Base-by-base conservation (phyloP, 2,888 invertebrate genomes). In the Eudemis profundana region DNA sequence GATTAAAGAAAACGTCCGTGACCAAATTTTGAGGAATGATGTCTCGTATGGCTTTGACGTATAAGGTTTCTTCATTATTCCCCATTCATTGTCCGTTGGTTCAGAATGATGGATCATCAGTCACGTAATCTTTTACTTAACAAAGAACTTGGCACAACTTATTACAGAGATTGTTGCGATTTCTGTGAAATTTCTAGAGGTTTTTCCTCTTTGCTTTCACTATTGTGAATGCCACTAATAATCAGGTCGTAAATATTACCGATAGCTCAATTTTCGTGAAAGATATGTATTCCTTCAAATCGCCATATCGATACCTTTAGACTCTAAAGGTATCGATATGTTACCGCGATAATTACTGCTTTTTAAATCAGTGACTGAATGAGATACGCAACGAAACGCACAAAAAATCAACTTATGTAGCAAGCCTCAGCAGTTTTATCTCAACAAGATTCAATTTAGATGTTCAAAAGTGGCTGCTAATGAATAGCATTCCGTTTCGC, bases 11-110 rank as follows among this genome's bases (percentile, higher is more conserved):
- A 69, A 65, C 64, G 60, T 38, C 69, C 66, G 70, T 70, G 70
- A 62, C 68, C 69, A 70, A 70, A 70, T 69, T 69, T 68, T 69
- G 69, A 70, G 44, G 62, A 69, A 70, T 66, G 66, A 61, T 57
- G 49, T 49, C 64, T 42, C 38, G 19, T 27, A 59, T 36, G 62
- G 38, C 65, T 59, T 60, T 64, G 64, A 53, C 50, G 40, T 19
- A 38, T 64, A 47, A 46, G 53, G 47, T 60, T 60, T 65, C 65
- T 60, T 65, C 60, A 65, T 65, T 65, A 65, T 53, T 47, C 46
- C 12, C 29, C 53, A 40, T 59, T 59, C 46, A 60, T 36, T 60
- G 46, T 53, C 50, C 36, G 44, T 51, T 50, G 49, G 56, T 40
- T 38, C 57, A 64, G 64, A 65, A 46, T 60, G 65, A 65, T 60